phyloP scores from a whole-genome alignment of 2,888 invertebrate genomes.

The Ceraclea dissimilis region DNA sequence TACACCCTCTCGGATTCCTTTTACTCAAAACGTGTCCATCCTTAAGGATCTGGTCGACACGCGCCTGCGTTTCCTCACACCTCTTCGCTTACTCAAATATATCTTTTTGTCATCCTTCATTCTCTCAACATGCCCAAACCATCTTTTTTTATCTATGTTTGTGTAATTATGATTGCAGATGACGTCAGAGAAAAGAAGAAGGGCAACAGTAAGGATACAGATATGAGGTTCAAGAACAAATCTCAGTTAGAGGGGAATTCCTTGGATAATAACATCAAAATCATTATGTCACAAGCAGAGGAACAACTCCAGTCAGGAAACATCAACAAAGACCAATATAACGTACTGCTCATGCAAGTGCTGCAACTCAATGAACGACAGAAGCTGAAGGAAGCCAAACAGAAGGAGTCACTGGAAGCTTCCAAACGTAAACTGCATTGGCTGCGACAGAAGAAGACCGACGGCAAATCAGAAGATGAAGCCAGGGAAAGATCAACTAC shows the following conservation, averaged over 20 bases:
- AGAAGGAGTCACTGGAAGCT: conserved; percentile 57
- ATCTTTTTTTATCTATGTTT: too few species aligned
- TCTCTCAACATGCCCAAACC: too few species aligned
- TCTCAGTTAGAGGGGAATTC: conserved; percentile 48
- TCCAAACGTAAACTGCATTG: conserved; percentile 40
- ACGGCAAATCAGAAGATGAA: conserved; percentile 31
- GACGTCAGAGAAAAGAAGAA: conserved; percentile 46
- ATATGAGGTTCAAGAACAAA: conserved; percentile 43
- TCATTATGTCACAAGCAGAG: conserved; percentile 75
- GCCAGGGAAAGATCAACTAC: conserved; percentile 24
- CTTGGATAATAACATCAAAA: conserved; percentile 61
- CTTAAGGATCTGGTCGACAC: too few species aligned
- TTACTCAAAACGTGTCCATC: too few species aligned
- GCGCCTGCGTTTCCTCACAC: too few species aligned
- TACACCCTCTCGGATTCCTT: too few species aligned
- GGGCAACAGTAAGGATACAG: conserved; percentile 43
- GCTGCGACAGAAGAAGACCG: conserved; percentile 29
- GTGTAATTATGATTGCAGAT: too few species aligned
- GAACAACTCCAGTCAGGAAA: conserved; percentile 68
- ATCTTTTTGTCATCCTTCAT: too few species aligned
- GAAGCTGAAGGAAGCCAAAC: conserved; percentile 68
- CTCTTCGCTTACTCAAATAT: too few species aligned
- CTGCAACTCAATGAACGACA: conserved; percentile 69
- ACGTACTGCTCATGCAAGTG: conserved; percentile 68
- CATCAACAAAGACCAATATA: conserved; percentile 67